Evolutionary conservation across 2,797 vertebrate species (phyloP), one percentile per base, ranked within the genome.

Genomic region (Alosa sapidissima): DNA sequence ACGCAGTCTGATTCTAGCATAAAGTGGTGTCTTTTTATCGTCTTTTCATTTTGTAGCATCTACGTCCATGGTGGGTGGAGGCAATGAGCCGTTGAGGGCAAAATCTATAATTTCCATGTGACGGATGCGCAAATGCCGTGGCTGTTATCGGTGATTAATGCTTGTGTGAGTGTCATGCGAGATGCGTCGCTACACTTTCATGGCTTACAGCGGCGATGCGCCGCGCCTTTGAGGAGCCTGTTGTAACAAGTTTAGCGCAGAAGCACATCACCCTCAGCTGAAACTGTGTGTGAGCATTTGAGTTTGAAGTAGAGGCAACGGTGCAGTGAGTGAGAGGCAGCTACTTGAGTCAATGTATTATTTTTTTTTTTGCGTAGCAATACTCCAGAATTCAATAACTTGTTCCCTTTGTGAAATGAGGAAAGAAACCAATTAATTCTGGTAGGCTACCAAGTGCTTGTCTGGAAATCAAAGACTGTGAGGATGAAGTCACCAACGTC

Each of bases 101-200:
- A 78, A 78, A 78, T 78, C 72, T 47, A 78, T 78, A 78, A 78
- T 78, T 78, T 78, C 41, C 72, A 78, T 36, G 41, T 78, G 72
- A 47, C 72, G 72, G 72, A 78, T 47, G 72, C 19, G 16, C 14
- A 36, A 36, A 45, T 21, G 72, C 14, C 6, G 16, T 36, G 72
- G 36, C 68, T 75, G 41, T 78, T 78, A 78, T 47, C 0, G 6
- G 72, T 78, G 72, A 78, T 78, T 78, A 78, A 78, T 78, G 72
- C 72, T 1, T 2, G 41, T 47, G 72, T 47, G 41, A 19, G 72
- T 78, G 72, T 78, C 72, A 78, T 21, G 11, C 72, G 41, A 78
- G 72, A 78, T 19, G 41, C 72, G 41, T 47, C 7, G 72, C 41
- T 47, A 14, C 72, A 6, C 41, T 78, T 78, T 47, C 5, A 45